Conservation (phyloP, 1,140 invertebrate genomes). For the Sycobia sp. region DNA sequence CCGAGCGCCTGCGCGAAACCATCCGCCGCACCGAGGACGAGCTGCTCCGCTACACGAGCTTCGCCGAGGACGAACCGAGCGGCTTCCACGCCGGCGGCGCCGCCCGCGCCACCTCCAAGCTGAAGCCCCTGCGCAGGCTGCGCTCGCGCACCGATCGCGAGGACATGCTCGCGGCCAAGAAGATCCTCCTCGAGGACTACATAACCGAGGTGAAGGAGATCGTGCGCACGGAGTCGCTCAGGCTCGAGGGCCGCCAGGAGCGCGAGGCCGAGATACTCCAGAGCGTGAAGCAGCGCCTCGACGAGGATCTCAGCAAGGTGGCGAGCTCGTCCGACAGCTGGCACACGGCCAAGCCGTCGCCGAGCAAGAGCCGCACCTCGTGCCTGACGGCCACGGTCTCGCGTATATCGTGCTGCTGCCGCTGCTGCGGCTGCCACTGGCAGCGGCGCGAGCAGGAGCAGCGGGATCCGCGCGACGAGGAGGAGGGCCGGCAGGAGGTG, state of each 20-base stretch:
- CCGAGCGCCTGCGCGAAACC: too few relatives aligned
- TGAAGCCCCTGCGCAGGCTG: too few relatives aligned
- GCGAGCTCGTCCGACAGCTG: neutral
- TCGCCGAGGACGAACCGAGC: neutral
- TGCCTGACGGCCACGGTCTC: slow-evolving; percentile 11
- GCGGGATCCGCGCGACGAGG: neutral
- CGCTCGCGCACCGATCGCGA: too few relatives aligned
- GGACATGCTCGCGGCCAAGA: neutral
- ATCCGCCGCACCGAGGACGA: neutral
- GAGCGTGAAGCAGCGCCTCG: slow-evolving; percentile 9
- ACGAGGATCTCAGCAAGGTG: neutral
- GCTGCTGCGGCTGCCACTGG: neutral
- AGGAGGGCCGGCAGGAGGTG: too few relatives aligned
- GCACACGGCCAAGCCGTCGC: neutral
- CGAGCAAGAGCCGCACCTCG: too few relatives aligned
- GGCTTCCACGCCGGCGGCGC: neutral
- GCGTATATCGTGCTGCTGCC: too few relatives aligned
- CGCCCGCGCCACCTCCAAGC: neutral
- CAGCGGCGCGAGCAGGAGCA: neutral
- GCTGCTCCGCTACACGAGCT: neutral
- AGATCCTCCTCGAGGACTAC: slow-evolving; percentile 22
- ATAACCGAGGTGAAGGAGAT: slow-evolving; percentile 28
- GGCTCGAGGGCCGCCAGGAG: slow-evolving; percentile 41
- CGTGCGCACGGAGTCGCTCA: neutral
- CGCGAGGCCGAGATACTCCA: slow-evolving; percentile 14